Conservation (phyloP, 2,113 vertebrate genomes). For the Cebus imitator region DNA sequence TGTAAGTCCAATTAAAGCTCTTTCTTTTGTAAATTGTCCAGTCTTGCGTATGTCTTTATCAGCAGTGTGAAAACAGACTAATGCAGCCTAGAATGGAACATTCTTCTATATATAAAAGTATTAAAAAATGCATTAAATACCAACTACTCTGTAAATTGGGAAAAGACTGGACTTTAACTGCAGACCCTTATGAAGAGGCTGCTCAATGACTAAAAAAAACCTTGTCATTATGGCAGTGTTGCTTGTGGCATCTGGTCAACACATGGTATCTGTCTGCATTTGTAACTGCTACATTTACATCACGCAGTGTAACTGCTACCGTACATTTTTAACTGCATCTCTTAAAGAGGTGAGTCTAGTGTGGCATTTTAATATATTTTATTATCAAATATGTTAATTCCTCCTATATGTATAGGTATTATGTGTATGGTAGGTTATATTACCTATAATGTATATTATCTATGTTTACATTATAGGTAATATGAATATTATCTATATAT, state of each 20-base stretch:
- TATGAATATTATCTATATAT: neutral
- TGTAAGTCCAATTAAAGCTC: too few relatives aligned
- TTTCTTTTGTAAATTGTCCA: too few relatives aligned
- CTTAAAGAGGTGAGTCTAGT: neutral
- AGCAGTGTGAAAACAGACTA: too few relatives aligned
- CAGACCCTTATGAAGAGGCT: neutral
- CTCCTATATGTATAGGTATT: neutral
- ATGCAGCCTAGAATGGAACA: neutral
- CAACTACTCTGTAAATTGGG: neutral
- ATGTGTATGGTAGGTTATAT: neutral
- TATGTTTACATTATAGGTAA: neutral
- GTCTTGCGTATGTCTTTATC: too few relatives aligned
- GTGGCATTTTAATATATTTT: neutral
- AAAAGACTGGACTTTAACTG: neutral
- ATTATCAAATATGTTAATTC: neutral
- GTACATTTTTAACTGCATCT: too few relatives aligned
- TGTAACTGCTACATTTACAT: neutral
- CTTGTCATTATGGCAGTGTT: neutral
- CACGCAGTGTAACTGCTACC: neutral
- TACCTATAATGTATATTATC: neutral
- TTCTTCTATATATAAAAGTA: neutral
- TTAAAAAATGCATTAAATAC: conserved; percentile 43
- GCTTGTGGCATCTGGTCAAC: neutral
- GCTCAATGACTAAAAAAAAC: neutral
- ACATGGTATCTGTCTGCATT: neutral